Conservation (phyloP, 1,140 invertebrate genomes). For the Drosophila sp. region DNA sequence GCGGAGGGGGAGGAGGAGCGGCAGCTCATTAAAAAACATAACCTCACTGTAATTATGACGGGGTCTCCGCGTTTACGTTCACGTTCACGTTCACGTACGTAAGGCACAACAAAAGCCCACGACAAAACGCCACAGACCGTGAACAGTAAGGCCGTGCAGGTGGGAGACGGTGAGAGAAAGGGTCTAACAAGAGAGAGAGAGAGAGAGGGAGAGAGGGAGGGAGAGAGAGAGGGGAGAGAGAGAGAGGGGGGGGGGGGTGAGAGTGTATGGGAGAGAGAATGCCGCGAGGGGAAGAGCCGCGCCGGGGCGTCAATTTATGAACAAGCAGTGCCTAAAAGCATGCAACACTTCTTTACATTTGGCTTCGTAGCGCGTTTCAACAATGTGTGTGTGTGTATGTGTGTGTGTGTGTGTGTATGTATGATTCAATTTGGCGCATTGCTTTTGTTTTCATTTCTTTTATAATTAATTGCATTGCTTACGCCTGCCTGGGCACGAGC, state of each 20-base stretch:
- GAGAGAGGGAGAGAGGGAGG: not conserved
- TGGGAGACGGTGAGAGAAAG: not conserved
- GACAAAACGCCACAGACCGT: constrained; percentile 39
- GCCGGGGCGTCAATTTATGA: constrained; percentile 68
- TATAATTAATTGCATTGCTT: constrained; percentile 82
- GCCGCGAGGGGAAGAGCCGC: too few species aligned
- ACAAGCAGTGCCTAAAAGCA: constrained; percentile 69
- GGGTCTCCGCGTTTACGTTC: not conserved
- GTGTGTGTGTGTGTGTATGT: constrained; percentile 16
- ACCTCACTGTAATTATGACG: constrained; percentile 70
- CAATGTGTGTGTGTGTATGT: constrained; percentile 10
- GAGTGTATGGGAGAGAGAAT: too few species aligned
- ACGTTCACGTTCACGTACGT: constrained; percentile 3
- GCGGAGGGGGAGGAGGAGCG: too few species aligned
- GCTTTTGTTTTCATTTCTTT: constrained; percentile 80
- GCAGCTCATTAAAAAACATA: constrained; percentile 78
- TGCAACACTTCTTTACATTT: constrained; percentile 71
- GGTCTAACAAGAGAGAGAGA: not conserved
- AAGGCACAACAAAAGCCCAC: constrained; percentile 11
- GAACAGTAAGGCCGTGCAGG: constrained; percentile 20
- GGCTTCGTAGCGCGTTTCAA: not conserved
- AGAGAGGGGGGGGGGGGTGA: not conserved
- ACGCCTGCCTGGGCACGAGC: constrained; percentile 57
- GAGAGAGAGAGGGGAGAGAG: too few species aligned
- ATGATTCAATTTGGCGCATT: constrained; percentile 70